Base-by-base conservation (phyloP, 1,140 invertebrate genomes). In the Drosophila willistoni region DNA sequence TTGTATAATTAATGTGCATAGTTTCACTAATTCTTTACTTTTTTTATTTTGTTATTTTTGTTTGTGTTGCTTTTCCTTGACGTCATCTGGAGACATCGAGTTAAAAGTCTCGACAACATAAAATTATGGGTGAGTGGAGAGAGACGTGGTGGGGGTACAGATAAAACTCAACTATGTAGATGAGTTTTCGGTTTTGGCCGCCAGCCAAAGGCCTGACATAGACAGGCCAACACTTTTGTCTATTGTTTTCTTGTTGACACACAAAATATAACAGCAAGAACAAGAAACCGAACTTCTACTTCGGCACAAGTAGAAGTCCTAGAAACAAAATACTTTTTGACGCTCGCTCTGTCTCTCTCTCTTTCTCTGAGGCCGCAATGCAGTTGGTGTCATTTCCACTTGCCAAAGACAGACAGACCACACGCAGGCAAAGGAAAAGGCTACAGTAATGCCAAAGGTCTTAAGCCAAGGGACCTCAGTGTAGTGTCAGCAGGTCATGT, bases 171-270 rank as follows among this genome's bases (percentile, higher is more conserved):
- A 22, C 44, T 22, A 51, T 51, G 44, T 71, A 62, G 39, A 70
- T 72, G 71, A 78, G 71, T 75, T 81, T 81, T 70, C 33, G 67
- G 64, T 61, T 64, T 81, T 86, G 81, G 82, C 82, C 68, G 68
- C 57, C 66, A 76, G 83, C 83, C 82, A 85, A 85, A 56, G 67
- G 66, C 57, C 71, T 86, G 83, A 44, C 79, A 64, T 51, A 86
- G 82, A 85, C 82, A 72, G 73, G 78, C 82, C 74, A 81, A 85
- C 82, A 82, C 79, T 85, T 86, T 87, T 64, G 75, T 70, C 80
- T 69, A 71, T 87, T 82, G 79, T 85, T 76, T 71, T 71, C 51
- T 62, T 59, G 65, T 73, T 75, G 73, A 82, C 66, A 64, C 41
- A 68, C 39, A 56, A 19, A 66, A 66, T 55, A 51, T 51, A 36